Base-by-base conservation (phyloP, 2,888 invertebrate genomes). In the Chaitophorus viminalis region DNA sequence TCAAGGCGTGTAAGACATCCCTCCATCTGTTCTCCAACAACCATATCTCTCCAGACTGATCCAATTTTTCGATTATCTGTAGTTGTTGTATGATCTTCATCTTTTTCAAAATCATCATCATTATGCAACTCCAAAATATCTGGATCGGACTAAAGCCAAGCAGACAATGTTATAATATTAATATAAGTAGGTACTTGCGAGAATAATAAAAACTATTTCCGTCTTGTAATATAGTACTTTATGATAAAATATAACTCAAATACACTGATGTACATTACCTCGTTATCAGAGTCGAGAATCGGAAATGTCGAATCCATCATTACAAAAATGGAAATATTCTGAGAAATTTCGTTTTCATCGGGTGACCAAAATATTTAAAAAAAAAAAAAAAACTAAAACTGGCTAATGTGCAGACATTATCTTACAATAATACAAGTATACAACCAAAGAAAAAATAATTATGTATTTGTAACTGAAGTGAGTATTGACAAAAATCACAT, bases 21-120 rank as follows among this genome's bases (percentile, higher is more conserved):
- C 18, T 81, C 81, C 60, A 87, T 81, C 31, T 87, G 81, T 33
- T 87, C 87, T 39, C 33, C 87, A 6, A 87, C 87, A 81, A 87
- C 79, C 17, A 81, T 60, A 46, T 87, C 87, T 75, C 87, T 81
- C 87, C 87, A 87, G 60, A 87, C 39, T 0, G 79, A 46, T 18
- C 81, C 87, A 9, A 81, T 81, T 29, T 81, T 79, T 11, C 46
- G 79, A 21, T 60, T 65, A 65, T n/a, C 33, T 68, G 52, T 6
- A 33, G 18, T 76, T 1, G 46, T 17, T 18, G 31, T 11, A 39
- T 3, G 3, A 11, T 86, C 86, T 14, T 76, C 76, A 17, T 46
- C 8, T 1, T 18, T 14, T 6, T 54, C 11, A 54, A 86, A 60
- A 72, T 86, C 86, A 8, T 77, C 31, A 9, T 79, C 78, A n/a